Evolutionary conservation across 2,113 vertebrate species (phyloP).

Genomic region (Pseudolaguvia tuberculata): DNA sequence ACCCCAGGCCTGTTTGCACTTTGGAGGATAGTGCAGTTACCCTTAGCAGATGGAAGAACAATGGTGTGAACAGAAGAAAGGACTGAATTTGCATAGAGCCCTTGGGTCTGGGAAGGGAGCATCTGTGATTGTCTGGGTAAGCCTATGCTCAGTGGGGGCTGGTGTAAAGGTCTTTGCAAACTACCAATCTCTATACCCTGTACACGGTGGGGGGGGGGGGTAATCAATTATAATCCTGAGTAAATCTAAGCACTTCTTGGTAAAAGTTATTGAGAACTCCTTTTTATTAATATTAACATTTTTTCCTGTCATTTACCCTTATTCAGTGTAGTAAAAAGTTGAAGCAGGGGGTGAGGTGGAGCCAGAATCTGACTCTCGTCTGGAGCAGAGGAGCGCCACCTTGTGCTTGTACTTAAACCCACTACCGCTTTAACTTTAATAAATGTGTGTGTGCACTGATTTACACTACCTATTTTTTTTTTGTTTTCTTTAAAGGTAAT

Average conservation of each 20-base stretch:
- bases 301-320: not conserved
- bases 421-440: too few relatives aligned
- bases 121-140: conserved; percentile 28
- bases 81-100: conserved; percentile 42
- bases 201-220: too few relatives aligned
- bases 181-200: not conserved
- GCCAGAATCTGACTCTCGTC: too few relatives aligned
- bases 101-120: conserved; percentile 32
- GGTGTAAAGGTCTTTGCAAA: conserved; percentile 8
- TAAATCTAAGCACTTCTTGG: not conserved
- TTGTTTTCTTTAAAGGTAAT: not conserved
- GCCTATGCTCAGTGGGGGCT: conserved; percentile 17
- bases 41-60: conserved; percentile 52
- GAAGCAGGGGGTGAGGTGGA: too few relatives aligned
- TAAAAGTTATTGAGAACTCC: not conserved
- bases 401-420: too few relatives aligned
- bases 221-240: not conserved
- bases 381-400: too few relatives aligned
- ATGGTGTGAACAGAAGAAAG: conserved; percentile 36
- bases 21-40: conserved; percentile 16
- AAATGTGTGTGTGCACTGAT: too few relatives aligned
- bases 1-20: conserved; percentile 31
- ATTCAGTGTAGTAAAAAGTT: not conserved
- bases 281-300: not conserved
- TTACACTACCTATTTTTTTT: not conserved